Evolutionary conservation across 1,140 invertebrate genomes (phyloP).

Genomic region (Hylaeus anthracinus): DNA sequence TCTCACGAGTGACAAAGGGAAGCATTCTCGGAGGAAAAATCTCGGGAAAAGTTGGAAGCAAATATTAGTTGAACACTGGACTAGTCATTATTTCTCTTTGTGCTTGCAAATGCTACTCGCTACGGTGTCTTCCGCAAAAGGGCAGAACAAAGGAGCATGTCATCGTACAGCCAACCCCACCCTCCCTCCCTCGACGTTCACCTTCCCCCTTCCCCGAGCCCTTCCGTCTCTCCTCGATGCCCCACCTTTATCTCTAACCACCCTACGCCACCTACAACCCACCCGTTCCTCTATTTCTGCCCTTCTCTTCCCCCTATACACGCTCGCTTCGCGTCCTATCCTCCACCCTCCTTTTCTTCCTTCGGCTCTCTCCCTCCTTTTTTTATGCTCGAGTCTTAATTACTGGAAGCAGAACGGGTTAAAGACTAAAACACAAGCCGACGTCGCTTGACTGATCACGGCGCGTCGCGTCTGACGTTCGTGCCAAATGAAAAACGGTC

Average conservation of each 20-base stretch:
- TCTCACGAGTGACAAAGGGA: conserved; percentile 59
- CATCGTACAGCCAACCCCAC: conserved; percentile 52
- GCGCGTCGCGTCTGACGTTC: conserved; percentile 63
- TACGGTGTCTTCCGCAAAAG: conserved; percentile 70
- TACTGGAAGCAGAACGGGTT: conserved; percentile 70
- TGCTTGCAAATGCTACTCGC: conserved; percentile 63
- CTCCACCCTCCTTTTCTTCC: neutral
- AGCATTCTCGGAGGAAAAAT: conserved; percentile 60
- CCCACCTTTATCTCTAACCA: conserved; percentile 43
- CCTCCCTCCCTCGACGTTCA: conserved; percentile 26
- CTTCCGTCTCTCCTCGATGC: conserved; percentile 36
- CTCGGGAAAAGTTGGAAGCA: conserved; percentile 71
- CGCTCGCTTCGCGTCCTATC: conserved; percentile 19
- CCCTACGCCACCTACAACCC: conserved; percentile 46
- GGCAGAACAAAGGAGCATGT: conserved; percentile 72
- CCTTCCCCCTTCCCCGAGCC: conserved; percentile 38
- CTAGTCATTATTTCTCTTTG: conserved; percentile 76
- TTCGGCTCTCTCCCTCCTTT: conserved; percentile 8
- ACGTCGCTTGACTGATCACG: conserved; percentile 68
- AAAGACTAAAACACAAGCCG: conserved; percentile 68
- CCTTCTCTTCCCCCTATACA: conserved; percentile 16
- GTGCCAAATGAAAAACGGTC: conserved; percentile 67
- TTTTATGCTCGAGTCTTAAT: conserved; percentile 67
- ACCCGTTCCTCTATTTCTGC: conserved; percentile 33
- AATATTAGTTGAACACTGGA: conserved; percentile 79